phyloP scores from a whole-genome alignment of 2,797 vertebrate species.

The Sebastes flavidus region DNA sequence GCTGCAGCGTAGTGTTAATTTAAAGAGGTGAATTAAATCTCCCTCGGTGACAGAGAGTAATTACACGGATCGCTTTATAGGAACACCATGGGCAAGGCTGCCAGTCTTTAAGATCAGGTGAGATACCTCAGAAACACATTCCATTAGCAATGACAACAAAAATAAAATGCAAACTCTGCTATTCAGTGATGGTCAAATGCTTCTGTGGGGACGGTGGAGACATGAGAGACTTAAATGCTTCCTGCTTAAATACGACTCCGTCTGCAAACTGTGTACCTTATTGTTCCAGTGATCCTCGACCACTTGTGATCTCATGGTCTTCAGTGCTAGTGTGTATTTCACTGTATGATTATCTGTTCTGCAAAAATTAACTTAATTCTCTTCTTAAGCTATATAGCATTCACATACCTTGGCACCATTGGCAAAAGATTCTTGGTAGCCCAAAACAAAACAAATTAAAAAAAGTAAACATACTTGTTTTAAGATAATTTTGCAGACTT shows the following conservation, averaged over 20 bases:
- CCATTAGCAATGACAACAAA: slow-evolving; percentile 76
- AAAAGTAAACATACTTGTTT: slow-evolving; percentile 93
- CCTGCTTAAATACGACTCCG: slow-evolving; percentile 56
- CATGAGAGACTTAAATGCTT: slow-evolving; percentile 65
- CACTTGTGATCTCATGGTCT: slow-evolving; percentile 89
- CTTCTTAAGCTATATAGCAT: slow-evolving; percentile 95
- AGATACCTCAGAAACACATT: slow-evolving; percentile 83
- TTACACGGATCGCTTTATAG: slow-evolving; percentile 25
- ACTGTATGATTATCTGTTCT: slow-evolving; percentile 96
- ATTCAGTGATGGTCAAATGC: slow-evolving; percentile 58
- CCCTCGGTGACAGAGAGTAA: slow-evolving; percentile 29
- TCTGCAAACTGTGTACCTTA: slow-evolving; percentile 70
- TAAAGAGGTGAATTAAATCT: slow-evolving; percentile 18
- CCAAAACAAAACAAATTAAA: slow-evolving; percentile 81
- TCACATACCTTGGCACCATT: slow-evolving; percentile 99
- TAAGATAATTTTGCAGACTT: slow-evolving; percentile 94
- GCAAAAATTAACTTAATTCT: slow-evolving; percentile 92
- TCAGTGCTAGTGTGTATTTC: slow-evolving; percentile 87
- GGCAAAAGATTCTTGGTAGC: slow-evolving; percentile 98
- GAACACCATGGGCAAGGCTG: slow-evolving; percentile 68
- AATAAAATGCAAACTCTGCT: slow-evolving; percentile 65
- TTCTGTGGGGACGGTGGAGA: slow-evolving; percentile 53
- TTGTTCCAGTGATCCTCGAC: slow-evolving; percentile 82
- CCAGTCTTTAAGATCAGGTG: slow-evolving; percentile 71
- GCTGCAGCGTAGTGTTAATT: slow-evolving; percentile 17